These are phyloP conservation scores for Chromobotia macracanthus DNA, from an alignment of 2,797 vertebrate genomes.

Conservation along the genomic window DNA sequence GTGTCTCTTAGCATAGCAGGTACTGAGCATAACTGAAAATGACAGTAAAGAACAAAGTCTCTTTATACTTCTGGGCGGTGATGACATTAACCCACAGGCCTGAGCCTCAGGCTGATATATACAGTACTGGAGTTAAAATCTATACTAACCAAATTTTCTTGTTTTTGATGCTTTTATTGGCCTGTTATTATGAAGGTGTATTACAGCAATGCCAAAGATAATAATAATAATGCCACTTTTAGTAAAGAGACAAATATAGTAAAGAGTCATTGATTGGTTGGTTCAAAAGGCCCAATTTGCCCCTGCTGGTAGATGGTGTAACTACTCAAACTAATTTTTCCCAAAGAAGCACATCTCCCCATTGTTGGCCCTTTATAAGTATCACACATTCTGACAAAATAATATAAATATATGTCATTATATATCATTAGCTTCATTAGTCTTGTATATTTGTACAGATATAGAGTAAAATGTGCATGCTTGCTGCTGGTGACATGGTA, in stretches of 20 bases:
- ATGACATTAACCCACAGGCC: conserved; percentile 62
- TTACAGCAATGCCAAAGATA: conserved; percentile 60
- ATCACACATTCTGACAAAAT: no score
- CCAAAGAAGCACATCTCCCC: no score
- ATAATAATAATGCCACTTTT: background rate
- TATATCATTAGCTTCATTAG: background rate
- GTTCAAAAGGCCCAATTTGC: background rate
- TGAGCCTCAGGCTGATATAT: conserved; percentile 49
- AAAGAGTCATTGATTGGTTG: background rate
- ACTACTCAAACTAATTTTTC: no score
- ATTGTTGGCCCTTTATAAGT: no score
- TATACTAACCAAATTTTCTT: conserved; percentile 11
- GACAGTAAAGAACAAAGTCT: conserved; percentile 62
- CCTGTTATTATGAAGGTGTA: conserved; percentile 33
- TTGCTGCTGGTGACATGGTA: background rate
- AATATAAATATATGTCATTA: no score
- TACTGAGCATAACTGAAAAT: conserved; percentile 23
- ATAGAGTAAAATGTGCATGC: background rate
- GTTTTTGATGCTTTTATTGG: conserved; percentile 28
- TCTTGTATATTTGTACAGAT: background rate
- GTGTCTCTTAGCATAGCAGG: background rate
- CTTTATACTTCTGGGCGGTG: conserved; percentile 68
- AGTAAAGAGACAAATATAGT: background rate
- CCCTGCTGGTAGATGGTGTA: no score
- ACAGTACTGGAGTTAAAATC: conserved; percentile 20